Evolutionary conservation across 2,888 invertebrate species (phyloP), one percentile per base, ranked within the genome.

Genomic region (Apocheima hispidaria): DNA sequence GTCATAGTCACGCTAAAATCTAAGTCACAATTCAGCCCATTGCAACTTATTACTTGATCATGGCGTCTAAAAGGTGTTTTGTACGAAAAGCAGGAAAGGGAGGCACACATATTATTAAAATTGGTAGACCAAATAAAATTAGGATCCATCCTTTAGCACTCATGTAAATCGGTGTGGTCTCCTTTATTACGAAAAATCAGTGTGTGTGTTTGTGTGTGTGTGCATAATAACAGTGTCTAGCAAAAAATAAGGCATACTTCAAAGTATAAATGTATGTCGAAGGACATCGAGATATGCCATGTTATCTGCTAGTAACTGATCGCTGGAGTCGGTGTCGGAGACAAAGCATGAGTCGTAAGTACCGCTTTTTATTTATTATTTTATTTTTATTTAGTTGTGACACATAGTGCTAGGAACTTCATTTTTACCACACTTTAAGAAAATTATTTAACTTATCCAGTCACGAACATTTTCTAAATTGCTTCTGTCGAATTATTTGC

Each of bases 301-400:
- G 43, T 60, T 40, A 2, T 57, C 12, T 56, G 61, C 51, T 36
- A 35, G 40, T 21, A 20, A 50, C 36, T 54, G 28, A 51, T 57
- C 60, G n/a, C 62, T 58, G 62, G 88, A 90, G 91, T 90, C 91
- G 92, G 92, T 92, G 87, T 83, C 81, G 85, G 90, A 91, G 90
- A 86, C 88, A 82, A 60, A 52, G 67, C 70, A 66, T 66, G 69
- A 76, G 72, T 75, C 80, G 88, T 89, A 88, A 89, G 89, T 89
- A 88, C 83, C 76, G 78, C 83, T 85, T 83, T 67, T 65, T 50
- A 60, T 58, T 54, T 55, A 21, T 56, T 44, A 51, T 59, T 52
- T 57, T 49, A 43, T 62, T 57, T 63, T 58, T 58, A 50, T 63
- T 18, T 58, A 41, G 30, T 35, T 28, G 58, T 60, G 61, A 57